phyloP scores from a whole-genome alignment of 2,888 invertebrate species.

The Ichneumoninae sp. region DNA sequence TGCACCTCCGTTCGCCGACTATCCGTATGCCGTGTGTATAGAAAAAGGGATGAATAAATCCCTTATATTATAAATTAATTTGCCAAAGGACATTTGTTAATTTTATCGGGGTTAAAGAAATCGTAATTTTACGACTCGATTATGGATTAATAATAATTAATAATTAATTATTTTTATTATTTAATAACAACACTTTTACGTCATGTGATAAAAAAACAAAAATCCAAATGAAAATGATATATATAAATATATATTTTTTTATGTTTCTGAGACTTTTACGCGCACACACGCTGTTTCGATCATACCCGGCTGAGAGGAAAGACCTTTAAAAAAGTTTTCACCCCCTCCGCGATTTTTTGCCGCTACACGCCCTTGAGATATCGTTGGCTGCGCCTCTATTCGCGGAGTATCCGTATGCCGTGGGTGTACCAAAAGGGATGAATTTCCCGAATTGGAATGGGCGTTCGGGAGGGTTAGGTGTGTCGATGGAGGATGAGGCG shows the following conservation, averaged over 20 bases:
- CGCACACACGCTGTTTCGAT: not conserved
- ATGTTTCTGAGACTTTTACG: not conserved
- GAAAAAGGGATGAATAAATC: constrained; percentile 59
- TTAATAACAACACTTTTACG: too few relatives aligned
- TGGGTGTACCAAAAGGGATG: constrained; percentile 59
- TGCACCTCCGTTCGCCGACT: constrained; percentile 53
- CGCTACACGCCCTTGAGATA: constrained; percentile 44
- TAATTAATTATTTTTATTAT: too few relatives aligned
- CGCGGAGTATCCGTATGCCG: constrained; percentile 47
- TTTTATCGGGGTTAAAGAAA: too few relatives aligned
- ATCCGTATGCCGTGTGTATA: constrained; percentile 33
- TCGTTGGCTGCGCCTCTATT: constrained; percentile 55
- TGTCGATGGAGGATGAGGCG: constrained; percentile 52
- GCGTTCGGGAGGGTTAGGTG: constrained; percentile 55
- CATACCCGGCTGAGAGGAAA: constrained; percentile 11
- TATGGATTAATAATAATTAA: too few relatives aligned
- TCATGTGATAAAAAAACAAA: not conserved
- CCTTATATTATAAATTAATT: too few relatives aligned
- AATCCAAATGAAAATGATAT: not conserved
- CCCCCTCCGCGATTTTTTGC: constrained; percentile 36
- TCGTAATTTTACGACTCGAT: too few relatives aligned
- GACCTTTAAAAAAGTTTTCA: constrained; percentile 58
- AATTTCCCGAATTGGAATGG: constrained; percentile 62
- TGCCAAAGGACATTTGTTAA: too few relatives aligned
- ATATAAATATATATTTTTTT: not conserved